Evolutionary conservation across 2,113 vertebrate genomes (phyloP).

Genomic region (Echinops telfairi): DNA sequence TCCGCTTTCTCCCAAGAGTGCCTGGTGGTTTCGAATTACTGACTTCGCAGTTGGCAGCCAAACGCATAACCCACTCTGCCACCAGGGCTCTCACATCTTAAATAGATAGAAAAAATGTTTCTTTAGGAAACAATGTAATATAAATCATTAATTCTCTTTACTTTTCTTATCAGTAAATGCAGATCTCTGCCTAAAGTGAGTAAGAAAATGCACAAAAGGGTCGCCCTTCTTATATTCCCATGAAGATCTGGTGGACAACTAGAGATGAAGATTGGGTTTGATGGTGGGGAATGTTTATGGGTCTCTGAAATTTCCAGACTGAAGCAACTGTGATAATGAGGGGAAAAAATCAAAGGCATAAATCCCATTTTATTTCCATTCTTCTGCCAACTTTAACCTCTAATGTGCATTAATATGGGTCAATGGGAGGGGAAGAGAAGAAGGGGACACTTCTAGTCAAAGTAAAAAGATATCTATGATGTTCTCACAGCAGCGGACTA

Average conservation of each 20-base stretch:
- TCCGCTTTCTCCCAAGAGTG: too few relatives aligned
- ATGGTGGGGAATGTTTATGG: background rate
- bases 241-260: background rate
- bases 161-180: background rate
- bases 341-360: constrained; percentile 33
- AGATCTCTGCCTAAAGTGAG: too few relatives aligned
- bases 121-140: too few relatives aligned
- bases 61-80: too few relatives aligned
- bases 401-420: constrained; percentile 10
- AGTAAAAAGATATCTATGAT: background rate
- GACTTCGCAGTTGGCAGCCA: too few relatives aligned
- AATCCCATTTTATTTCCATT: constrained; percentile 1
- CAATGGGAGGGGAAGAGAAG: background rate
- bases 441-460: background rate
- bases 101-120: too few relatives aligned
- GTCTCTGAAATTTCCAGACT: constrained; percentile 28
- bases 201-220: background rate
- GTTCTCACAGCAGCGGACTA: background rate
- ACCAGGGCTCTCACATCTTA: too few relatives aligned
- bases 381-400: constrained; percentile 37
- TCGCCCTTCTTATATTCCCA: constrained; percentile 38
- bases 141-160: constrained; percentile 27
- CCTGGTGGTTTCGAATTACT: too few relatives aligned
- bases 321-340: background rate
- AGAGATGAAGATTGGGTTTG: background rate